Evolutionary conservation across 2,797 vertebrate species (phyloP).

Genomic region (Hirundo rustica): DNA sequence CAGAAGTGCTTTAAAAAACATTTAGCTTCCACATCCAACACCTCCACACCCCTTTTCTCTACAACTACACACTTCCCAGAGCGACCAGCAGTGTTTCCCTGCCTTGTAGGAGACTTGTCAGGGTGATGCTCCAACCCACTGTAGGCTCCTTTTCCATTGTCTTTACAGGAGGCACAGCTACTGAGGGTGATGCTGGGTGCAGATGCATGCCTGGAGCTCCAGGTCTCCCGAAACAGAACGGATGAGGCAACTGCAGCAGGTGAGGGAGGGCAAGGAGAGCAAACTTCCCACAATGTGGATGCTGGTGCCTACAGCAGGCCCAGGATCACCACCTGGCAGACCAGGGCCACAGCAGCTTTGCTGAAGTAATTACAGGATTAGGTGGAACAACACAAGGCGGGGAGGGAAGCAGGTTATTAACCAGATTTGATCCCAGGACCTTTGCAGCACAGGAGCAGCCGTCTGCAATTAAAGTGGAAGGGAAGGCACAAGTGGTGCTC

Average conservation of each 20-base stretch:
- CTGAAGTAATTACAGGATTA: slow-evolving; percentile 56
- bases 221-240: rapidly evolving
- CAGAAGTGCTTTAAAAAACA: slow-evolving; percentile 39
- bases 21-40: slow-evolving; percentile 3
- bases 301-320: background rate
- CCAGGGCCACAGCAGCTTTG: background rate
- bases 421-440: slow-evolving; percentile 40
- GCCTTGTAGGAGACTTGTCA: background rate
- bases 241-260: background rate
- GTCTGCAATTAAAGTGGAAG: background rate
- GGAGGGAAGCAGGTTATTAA: slow-evolving; percentile 15
- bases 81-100: rapidly evolving
- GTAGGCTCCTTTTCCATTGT: background rate
- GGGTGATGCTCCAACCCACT: background rate
- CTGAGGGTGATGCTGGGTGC: rapidly evolving
- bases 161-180: background rate
- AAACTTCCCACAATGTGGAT: background rate
- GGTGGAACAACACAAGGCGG: background rate
- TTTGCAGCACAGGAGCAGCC: background rate
- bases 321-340: background rate
- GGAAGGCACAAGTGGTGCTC: background rate
- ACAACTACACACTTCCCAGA: background rate
- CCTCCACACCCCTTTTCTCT: slow-evolving; percentile 7
- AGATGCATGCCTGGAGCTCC: background rate
- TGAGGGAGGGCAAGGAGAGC: background rate